Evolutionary conservation across 1,140 invertebrate species (phyloP).

Genomic region (Paraescarpia echinospica): DNA sequence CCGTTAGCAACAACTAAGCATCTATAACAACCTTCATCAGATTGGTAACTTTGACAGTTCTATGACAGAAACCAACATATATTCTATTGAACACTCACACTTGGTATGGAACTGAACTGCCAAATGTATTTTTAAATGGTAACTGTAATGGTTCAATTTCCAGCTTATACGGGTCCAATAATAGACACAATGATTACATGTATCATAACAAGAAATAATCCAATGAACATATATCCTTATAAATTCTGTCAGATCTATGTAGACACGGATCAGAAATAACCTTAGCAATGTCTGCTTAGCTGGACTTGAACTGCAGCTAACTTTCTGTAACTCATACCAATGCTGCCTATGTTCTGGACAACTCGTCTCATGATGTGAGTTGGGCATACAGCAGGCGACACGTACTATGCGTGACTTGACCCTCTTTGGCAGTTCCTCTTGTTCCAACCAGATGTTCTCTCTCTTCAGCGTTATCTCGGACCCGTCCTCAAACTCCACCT

Average conservation of each 20-base stretch:
- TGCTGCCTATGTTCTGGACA: background rate
- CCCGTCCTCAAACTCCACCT: conserved; percentile 60
- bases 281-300: background rate
- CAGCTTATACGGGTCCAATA: background rate
- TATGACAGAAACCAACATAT: background rate
- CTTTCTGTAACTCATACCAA: background rate
- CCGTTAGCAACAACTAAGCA: background rate
- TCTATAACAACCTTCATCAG: background rate
- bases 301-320: no score
- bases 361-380: background rate
- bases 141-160: background rate
- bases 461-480: conserved; percentile 46
- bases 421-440: conserved; percentile 59
- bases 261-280: background rate
- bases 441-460: conserved; percentile 54
- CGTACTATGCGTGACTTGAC: conserved; percentile 55
- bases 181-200: background rate
- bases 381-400: background rate
- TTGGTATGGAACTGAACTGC: background rate
- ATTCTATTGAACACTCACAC: conserved; percentile 15
- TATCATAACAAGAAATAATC: no score
- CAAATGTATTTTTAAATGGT: background rate
- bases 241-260: no score
- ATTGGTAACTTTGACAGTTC: background rate
- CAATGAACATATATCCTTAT: no score